Evolutionary conservation across 2,888 invertebrate species (phyloP).

Genomic region (Caenorhabditis wallacei): DNA sequence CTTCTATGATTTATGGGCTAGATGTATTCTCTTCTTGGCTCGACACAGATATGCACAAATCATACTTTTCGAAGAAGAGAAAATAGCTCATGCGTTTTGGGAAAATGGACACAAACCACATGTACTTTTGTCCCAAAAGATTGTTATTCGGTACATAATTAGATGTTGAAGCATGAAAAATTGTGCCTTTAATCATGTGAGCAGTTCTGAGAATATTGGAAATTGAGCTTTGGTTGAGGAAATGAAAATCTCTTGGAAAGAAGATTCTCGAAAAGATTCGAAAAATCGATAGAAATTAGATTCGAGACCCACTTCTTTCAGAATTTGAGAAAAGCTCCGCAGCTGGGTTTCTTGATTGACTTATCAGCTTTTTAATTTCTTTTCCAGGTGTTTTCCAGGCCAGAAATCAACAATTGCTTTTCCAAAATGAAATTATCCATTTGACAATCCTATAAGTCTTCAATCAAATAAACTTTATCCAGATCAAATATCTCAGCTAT

Average conservation of each 20-base stretch:
- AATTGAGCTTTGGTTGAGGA: background rate
- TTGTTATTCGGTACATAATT: background rate
- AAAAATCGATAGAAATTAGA: too few species aligned
- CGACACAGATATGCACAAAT: slow-evolving; percentile 17
- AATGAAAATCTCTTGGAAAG: background rate
- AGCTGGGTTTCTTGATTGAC: too few species aligned
- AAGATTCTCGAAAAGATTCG: too few species aligned
- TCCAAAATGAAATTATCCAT: too few species aligned
- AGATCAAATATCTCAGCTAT: slow-evolving; percentile 6
- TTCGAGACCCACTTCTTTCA: too few species aligned
- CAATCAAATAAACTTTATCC: too few species aligned
- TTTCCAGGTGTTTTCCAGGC: slow-evolving; percentile 2
- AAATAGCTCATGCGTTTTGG: slow-evolving; percentile 1
- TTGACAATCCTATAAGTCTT: too few species aligned
- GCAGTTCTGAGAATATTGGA: background rate
- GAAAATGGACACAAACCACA: background rate
- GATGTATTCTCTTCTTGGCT: slow-evolving; percentile 7
- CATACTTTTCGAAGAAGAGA: slow-evolving; percentile 11
- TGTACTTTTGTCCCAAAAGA: background rate
- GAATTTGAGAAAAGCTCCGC: too few species aligned
- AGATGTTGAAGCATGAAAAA: background rate
- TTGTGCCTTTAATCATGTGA: background rate
- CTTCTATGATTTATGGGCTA: background rate
- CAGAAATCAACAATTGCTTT: too few species aligned
- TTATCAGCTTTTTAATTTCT: too few species aligned